These are phyloP conservation scores for Hyphantria cunea DNA, from an alignment of 1,140 invertebrate species.

Conservation along the genomic window DNA sequence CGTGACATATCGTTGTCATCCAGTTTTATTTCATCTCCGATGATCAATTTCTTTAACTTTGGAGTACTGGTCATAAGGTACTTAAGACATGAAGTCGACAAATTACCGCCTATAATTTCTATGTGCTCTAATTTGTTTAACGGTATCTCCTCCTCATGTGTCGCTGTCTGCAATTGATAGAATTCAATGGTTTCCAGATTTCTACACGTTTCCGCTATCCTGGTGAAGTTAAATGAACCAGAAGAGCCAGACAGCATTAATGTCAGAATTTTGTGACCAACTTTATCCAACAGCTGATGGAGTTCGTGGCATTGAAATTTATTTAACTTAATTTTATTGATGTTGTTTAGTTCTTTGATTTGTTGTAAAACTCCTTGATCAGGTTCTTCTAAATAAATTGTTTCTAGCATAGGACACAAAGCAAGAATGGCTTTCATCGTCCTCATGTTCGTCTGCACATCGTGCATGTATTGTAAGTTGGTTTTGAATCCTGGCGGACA, in stretches of 20 bases:
- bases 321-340: constrained; percentile 84
- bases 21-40: constrained; percentile 83
- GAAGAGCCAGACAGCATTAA: constrained; percentile 84
- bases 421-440: constrained; percentile 82
- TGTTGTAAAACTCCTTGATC: constrained; percentile 79
- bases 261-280: constrained; percentile 81
- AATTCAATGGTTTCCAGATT: constrained; percentile 83
- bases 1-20: constrained; percentile 85
- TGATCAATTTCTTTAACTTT: constrained; percentile 83
- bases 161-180: constrained; percentile 83
- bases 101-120: constrained; percentile 84
- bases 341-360: constrained; percentile 76
- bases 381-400: constrained; percentile 84
- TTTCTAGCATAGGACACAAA: constrained; percentile 83
- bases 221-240: constrained; percentile 83
- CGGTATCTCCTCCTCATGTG: constrained; percentile 81
- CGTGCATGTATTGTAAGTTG: constrained; percentile 84
- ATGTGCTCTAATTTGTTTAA: constrained; percentile 84
- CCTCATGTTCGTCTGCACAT: constrained; percentile 82
- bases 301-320: constrained; percentile 84
- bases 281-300: constrained; percentile 81
- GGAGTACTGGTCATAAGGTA: constrained; percentile 83
- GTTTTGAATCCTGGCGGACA: constrained; percentile 80
- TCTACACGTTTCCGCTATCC: constrained; percentile 82
- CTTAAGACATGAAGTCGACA: constrained; percentile 81